Evolutionary conservation across 2,113 vertebrate species (phyloP).

Genomic region (Acrocephalus arundinaceus): DNA sequence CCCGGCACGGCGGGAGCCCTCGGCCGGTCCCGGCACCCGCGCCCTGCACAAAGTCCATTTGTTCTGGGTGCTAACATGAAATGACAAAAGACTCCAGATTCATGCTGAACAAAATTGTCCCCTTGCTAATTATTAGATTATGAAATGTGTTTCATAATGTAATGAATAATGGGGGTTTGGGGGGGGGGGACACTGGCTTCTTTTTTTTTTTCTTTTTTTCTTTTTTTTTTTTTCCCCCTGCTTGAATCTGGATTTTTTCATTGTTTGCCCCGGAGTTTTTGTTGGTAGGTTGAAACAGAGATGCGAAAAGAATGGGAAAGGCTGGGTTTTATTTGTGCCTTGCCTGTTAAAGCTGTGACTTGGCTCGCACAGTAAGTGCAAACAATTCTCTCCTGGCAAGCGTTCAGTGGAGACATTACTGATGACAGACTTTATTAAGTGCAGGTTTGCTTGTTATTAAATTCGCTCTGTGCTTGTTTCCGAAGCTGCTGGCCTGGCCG

Average conservation of each 20-base stretch:
- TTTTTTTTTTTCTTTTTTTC: not conserved
- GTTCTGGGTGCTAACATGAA: constrained; percentile 12
- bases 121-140: constrained; percentile 53
- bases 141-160: constrained; percentile 49
- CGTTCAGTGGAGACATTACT: constrained; percentile 59
- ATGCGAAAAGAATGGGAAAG: constrained; percentile 43
- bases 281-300: constrained; percentile 23
- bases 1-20: not conserved
- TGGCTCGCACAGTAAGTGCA: constrained; percentile 69
- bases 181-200: rapidly evolving
- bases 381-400: constrained; percentile 64
- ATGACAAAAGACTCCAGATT: constrained; percentile 15
- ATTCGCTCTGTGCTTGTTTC: constrained; percentile 44
- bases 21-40: not conserved
- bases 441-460: constrained; percentile 67
- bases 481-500: constrained; percentile 52
- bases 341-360: constrained; percentile 61
- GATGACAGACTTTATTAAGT: constrained; percentile 72
- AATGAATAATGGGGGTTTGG: constrained; percentile 5
- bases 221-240: too few relatives aligned
- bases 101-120: not conserved
- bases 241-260: constrained; percentile 30
- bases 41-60: not conserved
- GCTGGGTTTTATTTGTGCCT: constrained; percentile 56
- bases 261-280: constrained; percentile 39